Conservation (phyloP, 1,140 invertebrate species). For the Hermetia illucens region DNA sequence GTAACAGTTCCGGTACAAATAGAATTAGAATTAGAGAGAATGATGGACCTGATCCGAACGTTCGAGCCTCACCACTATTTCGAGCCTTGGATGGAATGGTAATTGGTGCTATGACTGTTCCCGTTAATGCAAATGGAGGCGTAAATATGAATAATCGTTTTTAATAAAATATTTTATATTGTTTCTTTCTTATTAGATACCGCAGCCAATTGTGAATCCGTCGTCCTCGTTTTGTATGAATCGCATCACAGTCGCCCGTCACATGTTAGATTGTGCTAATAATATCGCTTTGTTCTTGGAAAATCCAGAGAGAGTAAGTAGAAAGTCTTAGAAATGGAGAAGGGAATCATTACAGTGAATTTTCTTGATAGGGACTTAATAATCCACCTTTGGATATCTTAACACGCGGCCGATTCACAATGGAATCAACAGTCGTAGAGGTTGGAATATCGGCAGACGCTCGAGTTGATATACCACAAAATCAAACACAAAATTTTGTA, state of each 20-base stretch:
- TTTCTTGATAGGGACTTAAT: slow-evolving; percentile 16
- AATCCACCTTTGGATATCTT: slow-evolving; percentile 26
- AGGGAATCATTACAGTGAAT: not conserved
- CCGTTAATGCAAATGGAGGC: slow-evolving; percentile 14
- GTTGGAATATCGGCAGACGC: slow-evolving; percentile 25
- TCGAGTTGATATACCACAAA: slow-evolving; percentile 19
- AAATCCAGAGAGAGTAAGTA: slow-evolving; percentile 17
- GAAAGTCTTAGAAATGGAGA: not conserved
- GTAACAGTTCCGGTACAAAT: slow-evolving; percentile 18
- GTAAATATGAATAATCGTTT: slow-evolving; percentile 9
- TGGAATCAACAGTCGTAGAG: slow-evolving; percentile 30
- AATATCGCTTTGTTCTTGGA: slow-evolving; percentile 29
- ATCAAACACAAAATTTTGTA: slow-evolving; percentile 23
- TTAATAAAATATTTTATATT: not conserved
- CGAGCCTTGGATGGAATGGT: slow-evolving; percentile 26
- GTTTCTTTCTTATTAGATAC: not conserved
- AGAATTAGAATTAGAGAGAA: slow-evolving; percentile 20
- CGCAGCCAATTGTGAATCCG: slow-evolving; percentile 8
- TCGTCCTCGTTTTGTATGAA: slow-evolving; percentile 29
- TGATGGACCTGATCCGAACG: slow-evolving; percentile 20
- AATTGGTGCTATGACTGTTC: slow-evolving; percentile 43
- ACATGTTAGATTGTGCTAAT: slow-evolving; percentile 29
- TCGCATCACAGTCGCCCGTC: slow-evolving; percentile 27
- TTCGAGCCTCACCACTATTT: slow-evolving; percentile 25
- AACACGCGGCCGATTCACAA: slow-evolving; percentile 26